These are phyloP conservation scores for Myotis davidii DNA, from an alignment of 2,113 vertebrate genomes.

Conservation along the genomic window DNA sequence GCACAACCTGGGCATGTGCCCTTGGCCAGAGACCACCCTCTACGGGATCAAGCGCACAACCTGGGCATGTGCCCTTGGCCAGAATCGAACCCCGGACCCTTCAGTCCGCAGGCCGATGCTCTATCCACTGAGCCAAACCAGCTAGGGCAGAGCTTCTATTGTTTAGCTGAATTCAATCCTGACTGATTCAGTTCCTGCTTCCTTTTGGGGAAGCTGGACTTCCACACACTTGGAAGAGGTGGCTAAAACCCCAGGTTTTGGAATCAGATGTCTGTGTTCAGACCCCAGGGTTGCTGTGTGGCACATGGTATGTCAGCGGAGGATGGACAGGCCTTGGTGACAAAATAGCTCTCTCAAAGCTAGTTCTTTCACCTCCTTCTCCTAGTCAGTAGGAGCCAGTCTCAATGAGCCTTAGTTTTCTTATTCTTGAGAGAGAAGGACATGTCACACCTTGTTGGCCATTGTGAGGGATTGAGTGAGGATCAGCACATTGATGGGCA, in stretches of 20 bases:
- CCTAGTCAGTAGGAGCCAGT: not conserved
- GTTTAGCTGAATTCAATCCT: not conserved
- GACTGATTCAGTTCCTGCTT: not conserved
- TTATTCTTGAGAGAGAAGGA: not conserved
- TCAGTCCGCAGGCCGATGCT: no score
- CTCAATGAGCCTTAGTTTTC: not conserved
- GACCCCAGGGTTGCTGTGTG: not conserved
- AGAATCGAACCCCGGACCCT: no score
- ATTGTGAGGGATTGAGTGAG: no score
- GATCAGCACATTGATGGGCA: not conserved
- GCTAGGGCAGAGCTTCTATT: not conserved
- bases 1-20: no score
- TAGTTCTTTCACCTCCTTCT: not conserved
- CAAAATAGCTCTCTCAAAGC: not conserved
- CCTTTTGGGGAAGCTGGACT: no score
- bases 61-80: no score
- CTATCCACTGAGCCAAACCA: no score
- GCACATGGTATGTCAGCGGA: not conserved
- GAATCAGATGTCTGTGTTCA: not conserved
- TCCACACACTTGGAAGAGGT: no score
- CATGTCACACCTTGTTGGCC: not conserved
- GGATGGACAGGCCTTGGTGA: not conserved
- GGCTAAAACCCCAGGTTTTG: not conserved
- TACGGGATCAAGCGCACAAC: no score
- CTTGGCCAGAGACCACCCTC: no score